phyloP scores from a whole-genome alignment of 2,888 invertebrate species.

The Cryptosula pallasiana region DNA sequence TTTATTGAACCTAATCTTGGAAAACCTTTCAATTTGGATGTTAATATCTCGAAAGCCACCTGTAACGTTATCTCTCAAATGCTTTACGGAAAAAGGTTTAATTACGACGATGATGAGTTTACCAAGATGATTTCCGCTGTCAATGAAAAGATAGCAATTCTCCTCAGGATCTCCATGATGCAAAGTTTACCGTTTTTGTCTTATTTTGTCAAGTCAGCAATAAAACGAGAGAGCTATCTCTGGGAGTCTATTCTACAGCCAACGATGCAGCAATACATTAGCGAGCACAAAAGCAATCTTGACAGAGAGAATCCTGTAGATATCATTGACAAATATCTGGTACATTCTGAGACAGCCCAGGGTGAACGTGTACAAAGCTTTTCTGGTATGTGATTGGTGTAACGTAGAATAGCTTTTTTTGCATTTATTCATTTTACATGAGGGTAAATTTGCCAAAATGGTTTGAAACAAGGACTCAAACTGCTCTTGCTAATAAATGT shows the following conservation, averaged over 20 bases:
- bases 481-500: too few relatives aligned
- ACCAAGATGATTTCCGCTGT: background rate
- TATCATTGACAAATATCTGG: conserved; percentile 4
- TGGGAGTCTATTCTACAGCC: background rate
- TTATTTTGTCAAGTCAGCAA: background rate
- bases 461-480: too few relatives aligned
- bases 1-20: conserved; percentile 6
- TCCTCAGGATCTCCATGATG: background rate
- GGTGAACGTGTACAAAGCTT: background rate
- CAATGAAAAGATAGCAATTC: background rate
- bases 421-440: too few relatives aligned
- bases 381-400: too few relatives aligned
- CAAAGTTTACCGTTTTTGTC: background rate
- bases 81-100: background rate
- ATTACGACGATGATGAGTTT: background rate
- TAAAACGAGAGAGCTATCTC: background rate
- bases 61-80: background rate
- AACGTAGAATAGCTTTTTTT: too few relatives aligned
- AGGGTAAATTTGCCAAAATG: too few relatives aligned
- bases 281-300: background rate
- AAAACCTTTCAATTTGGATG: background rate
- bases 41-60: background rate
- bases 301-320: background rate
- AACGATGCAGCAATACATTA: background rate
- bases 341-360: background rate